phyloP scores from a whole-genome alignment of 2,888 invertebrate genomes.

The Dinocampus coccinellae region DNA sequence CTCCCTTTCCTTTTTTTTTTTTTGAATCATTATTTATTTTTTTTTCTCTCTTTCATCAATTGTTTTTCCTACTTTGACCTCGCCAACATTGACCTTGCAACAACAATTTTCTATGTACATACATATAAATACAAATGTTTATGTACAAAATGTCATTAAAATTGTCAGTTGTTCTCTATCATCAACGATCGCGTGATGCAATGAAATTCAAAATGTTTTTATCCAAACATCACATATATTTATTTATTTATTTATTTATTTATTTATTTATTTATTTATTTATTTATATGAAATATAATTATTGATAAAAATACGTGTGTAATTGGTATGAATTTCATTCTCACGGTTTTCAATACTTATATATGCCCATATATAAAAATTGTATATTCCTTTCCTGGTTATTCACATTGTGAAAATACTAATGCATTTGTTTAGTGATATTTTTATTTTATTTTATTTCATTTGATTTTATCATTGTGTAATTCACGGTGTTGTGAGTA shows the following conservation, averaged over 20 bases:
- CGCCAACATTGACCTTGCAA: slow-evolving; percentile 29
- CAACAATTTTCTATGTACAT: not conserved
- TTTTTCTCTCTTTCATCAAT: not conserved
- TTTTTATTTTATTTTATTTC: not conserved
- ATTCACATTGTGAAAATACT: too few relatives aligned
- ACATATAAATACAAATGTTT: not conserved
- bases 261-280: too few relatives aligned
- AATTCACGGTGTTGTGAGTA: slow-evolving; percentile 20
- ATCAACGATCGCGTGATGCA: slow-evolving; percentile 2
- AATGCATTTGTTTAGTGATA: not conserved
- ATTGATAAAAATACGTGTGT: not conserved
- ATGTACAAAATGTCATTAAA: not conserved
- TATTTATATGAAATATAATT: not conserved
- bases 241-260: too few relatives aligned
- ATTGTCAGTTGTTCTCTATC: slow-evolving; percentile 11
- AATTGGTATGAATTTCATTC: too few relatives aligned
- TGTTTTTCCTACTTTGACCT: not conserved
- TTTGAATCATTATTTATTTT: too few relatives aligned
- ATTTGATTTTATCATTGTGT: slow-evolving; percentile 32
- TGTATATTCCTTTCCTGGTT: not conserved
- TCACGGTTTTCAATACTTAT: not conserved
- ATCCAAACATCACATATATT: not conserved
- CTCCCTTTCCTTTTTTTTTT: slow-evolving; percentile 3
- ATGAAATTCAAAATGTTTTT: not conserved
- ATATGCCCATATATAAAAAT: not conserved